phyloP scores from a whole-genome alignment of 2,888 invertebrate genomes.

The Eupeodes luniger region DNA sequence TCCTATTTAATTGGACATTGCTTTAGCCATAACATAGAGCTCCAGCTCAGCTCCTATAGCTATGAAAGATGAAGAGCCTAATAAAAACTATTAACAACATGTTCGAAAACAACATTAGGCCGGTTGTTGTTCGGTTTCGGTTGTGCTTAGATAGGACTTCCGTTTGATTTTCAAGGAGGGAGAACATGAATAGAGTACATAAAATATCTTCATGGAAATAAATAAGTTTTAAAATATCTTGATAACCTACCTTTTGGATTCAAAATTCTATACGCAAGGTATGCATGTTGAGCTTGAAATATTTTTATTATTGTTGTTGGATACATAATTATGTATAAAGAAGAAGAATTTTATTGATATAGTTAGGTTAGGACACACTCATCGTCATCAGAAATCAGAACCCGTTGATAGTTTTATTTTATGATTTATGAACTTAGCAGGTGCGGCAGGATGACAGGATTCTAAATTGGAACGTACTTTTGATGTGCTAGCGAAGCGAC shows the following conservation, averaged over 20 bases:
- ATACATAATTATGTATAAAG: background rate
- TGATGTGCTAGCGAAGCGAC: conserved; percentile 20
- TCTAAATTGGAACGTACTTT: conserved; percentile 42
- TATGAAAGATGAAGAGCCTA: conserved; percentile 66
- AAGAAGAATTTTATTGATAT: conserved; percentile 67
- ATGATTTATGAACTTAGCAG: conserved; percentile 69
- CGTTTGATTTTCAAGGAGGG: conserved; percentile 26
- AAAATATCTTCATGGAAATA: conserved; percentile 31
- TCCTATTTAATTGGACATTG: conserved; percentile 68
- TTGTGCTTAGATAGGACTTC: conserved; percentile 49
- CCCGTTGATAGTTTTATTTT: conserved; percentile 65
- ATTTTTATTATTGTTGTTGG: conserved; percentile 64
- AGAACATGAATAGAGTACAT: background rate
- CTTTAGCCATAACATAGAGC: conserved; percentile 12
- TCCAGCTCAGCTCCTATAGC: too few relatives aligned
- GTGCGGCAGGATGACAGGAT: conserved; percentile 54
- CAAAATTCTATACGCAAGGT: conserved; percentile 20
- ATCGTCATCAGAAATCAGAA: background rate
- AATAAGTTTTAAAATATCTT: conserved; percentile 43
- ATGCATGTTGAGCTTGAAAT: conserved; percentile 56
- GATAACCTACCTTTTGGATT: background rate
- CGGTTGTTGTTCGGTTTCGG: background rate
- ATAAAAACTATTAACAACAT: conserved; percentile 75
- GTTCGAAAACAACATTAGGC: conserved; percentile 48
- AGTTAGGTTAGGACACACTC: conserved; percentile 62